A percentile compares a stretch with the other conserved stretches of the same genome.
These are phyloP conservation scores for Dicyrtomina minuta DNA, from an alignment of 2,888 invertebrate species.

Conservation along the genomic window DNA sequence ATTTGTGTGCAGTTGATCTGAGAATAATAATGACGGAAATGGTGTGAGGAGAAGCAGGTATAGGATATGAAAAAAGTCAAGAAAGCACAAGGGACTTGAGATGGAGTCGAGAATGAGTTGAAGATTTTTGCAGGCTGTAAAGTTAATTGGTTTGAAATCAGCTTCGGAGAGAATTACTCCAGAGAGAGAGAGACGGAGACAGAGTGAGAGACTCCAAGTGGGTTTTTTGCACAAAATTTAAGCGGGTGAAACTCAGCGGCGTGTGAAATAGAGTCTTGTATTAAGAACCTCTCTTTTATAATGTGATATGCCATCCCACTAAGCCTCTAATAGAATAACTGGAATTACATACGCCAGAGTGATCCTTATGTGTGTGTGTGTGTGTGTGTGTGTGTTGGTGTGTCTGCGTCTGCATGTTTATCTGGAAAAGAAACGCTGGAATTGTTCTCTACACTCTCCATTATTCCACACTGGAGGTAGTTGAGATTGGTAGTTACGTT, in stretches of 20 bases:
- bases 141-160: constrained; percentile 52
- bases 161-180: constrained; percentile 39
- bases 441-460: constrained; percentile 12
- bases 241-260: constrained; percentile 46
- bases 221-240: constrained; percentile 37
- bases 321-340: constrained; percentile 35
- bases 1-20: constrained; percentile 9
- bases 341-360: constrained; percentile 32
- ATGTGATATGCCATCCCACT: constrained; percentile 28
- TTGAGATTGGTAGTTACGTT: constrained; percentile 4
- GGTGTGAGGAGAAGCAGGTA: not conserved
- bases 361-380: constrained; percentile 36
- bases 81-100: constrained; percentile 24
- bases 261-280: constrained; percentile 50
- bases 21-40: constrained; percentile 10
- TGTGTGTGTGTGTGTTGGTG: constrained; percentile 31
- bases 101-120: constrained; percentile 42
- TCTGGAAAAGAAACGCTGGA: constrained; percentile 23
- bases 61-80: constrained; percentile 12
- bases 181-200: constrained; percentile 17
- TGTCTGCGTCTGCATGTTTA: constrained; percentile 33
- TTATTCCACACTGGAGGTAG: constrained; percentile 11
- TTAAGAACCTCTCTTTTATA: constrained; percentile 35
- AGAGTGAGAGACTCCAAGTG: constrained; percentile 21
- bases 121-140: constrained; percentile 51